A percentile compares a stretch with the other conserved stretches of the same genome.
Conservation (phyloP, 2,888 invertebrate genomes). For the Dicyrtoma fusca region DNA sequence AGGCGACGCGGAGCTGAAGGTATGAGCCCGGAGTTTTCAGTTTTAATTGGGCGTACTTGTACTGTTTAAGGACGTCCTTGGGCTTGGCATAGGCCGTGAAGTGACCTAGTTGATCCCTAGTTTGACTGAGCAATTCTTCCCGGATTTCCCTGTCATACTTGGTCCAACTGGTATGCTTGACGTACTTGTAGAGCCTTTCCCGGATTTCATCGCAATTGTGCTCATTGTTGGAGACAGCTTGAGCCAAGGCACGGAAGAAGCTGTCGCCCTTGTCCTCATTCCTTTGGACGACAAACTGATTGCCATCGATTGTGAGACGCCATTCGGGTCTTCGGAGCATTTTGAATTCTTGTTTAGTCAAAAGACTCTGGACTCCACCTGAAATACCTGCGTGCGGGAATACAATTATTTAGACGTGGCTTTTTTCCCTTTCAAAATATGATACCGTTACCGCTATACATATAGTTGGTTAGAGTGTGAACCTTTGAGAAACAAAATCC, state of each 20-base stretch:
- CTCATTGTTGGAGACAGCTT: constrained; percentile 11
- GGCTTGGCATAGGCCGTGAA: neutral
- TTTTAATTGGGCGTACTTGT: constrained; percentile 7
- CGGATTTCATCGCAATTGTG: constrained; percentile 7
- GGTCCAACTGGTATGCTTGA: neutral
- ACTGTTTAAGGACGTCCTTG: neutral
- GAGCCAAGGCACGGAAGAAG: constrained; percentile 22
- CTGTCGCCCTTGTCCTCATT: constrained; percentile 22
- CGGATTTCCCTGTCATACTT: neutral
- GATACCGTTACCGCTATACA: too few relatives aligned
- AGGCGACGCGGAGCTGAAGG: constrained; percentile 16
- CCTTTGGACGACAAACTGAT: neutral
- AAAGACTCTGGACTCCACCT: neutral
- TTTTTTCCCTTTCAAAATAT: too few relatives aligned
- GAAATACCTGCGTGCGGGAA: too few relatives aligned
- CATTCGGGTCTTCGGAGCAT: neutral
- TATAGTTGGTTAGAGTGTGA: too few relatives aligned
- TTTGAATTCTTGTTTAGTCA: neutral
- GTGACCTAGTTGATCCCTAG: neutral
- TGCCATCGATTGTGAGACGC: constrained; percentile 9
- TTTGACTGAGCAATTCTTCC: neutral
- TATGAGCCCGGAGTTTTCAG: constrained; percentile 21
- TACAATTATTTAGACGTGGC: too few relatives aligned
- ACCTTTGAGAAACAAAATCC: too few relatives aligned
- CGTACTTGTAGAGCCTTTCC: constrained; percentile 3